phyloP scores from a whole-genome alignment of 30 jellyfish, hydroid and myxozoan genomes.

The Catostylus mosaicus region DNA sequence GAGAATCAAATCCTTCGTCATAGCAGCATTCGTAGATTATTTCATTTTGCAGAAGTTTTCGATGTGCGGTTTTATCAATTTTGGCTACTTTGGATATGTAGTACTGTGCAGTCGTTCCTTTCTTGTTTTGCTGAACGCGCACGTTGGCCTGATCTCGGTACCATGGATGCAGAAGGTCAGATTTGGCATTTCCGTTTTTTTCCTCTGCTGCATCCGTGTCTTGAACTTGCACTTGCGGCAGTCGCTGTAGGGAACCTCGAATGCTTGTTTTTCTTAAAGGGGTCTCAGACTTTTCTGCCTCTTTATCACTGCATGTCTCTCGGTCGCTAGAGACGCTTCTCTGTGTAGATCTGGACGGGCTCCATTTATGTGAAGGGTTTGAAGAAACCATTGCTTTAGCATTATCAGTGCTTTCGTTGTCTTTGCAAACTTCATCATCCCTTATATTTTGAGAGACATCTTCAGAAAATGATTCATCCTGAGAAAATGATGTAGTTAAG shows the following conservation, averaged over 20 bases:
- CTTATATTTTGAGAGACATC: constrained; percentile 1
- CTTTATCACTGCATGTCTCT: constrained; percentile 7
- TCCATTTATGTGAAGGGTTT: not conserved
- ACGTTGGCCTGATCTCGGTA: constrained; percentile 42
- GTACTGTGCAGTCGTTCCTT: constrained; percentile 30
- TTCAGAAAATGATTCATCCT: constrained; percentile 45
- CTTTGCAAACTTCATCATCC: not conserved
- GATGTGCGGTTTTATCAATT: constrained; percentile 20
- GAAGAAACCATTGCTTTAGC: not conserved
- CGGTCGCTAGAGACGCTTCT: constrained; percentile 3
- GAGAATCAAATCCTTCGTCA: constrained; percentile 44
- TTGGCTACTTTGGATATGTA: constrained; percentile 23
- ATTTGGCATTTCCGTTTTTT: not conserved
- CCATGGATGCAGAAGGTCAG: constrained; percentile 57
- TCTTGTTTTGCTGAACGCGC: constrained; percentile 26
- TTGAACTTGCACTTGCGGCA: constrained; percentile 17
- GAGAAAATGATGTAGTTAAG: constrained; percentile 38
- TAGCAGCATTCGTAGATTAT: constrained; percentile 34
- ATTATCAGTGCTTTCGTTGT: not conserved
- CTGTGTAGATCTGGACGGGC: not conserved
- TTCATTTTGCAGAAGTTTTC: constrained; percentile 30
- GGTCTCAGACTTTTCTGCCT: not conserved
- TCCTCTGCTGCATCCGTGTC: constrained; percentile 11
- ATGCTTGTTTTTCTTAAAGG: constrained; percentile 31
- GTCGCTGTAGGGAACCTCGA: constrained; percentile 40